phyloP scores from a whole-genome alignment of 2,888 invertebrate species.

The Orchesella flavescens region DNA sequence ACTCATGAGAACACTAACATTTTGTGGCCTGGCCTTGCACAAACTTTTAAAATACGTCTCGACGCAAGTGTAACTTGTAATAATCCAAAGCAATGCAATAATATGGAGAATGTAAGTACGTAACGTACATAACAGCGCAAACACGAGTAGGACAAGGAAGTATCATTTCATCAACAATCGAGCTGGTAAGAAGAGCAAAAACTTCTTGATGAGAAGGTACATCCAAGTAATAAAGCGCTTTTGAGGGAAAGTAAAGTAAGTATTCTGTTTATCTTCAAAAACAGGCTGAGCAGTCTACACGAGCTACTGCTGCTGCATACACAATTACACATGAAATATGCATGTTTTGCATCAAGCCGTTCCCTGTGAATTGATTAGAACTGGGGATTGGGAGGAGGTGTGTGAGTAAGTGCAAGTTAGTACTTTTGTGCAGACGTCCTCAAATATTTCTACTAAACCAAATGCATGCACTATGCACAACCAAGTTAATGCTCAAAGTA shows the following conservation, averaged over 20 bases:
- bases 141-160: no score
- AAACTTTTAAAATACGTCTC: background rate
- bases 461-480: background rate
- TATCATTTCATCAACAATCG: no score
- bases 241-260: background rate
- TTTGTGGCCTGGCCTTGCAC: background rate
- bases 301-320: background rate
- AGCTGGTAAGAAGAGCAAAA: no score
- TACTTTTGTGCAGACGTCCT: no score
- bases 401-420: background rate
- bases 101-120: no score
- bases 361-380: slow-evolving; percentile 52
- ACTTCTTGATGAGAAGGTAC: no score
- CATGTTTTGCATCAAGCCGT: slow-evolving; percentile 50
- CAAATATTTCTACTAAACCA: background rate
- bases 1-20: background rate
- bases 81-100: background rate
- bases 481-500: background rate
- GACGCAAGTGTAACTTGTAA: background rate
- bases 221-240: background rate
- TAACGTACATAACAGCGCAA: no score
- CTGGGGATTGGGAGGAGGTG: slow-evolving; percentile 46
- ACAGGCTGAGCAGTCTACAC: background rate
- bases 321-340: slow-evolving; percentile 46
- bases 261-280: background rate